A percentile compares a stretch with the other conserved stretches of the same genome.
Evolutionary conservation across 2,888 invertebrate species (phyloP).

Genomic region (Mycalesis mineus): DNA sequence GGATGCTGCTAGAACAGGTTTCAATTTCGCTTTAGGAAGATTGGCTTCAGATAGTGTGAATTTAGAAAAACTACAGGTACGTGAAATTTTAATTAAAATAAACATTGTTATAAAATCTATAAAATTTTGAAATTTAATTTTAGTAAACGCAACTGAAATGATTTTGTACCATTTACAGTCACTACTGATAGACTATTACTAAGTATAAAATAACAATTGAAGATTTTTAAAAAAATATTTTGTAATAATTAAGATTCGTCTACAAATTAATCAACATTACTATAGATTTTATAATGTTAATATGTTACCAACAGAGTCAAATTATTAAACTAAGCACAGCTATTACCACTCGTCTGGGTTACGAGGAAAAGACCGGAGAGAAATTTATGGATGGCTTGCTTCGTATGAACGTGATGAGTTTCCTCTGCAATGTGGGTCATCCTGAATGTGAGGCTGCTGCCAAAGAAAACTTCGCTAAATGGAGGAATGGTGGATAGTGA

Average conservation of each 20-base stretch:
- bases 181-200: too few relatives aligned
- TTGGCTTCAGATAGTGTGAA: conserved; percentile 54
- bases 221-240: too few relatives aligned
- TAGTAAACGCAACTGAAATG: too few relatives aligned
- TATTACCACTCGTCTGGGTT: conserved; percentile 71
- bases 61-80: conserved; percentile 47
- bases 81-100: background rate
- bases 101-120: too few relatives aligned
- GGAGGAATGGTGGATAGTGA: conserved; percentile 53
- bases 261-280: background rate
- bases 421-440: conserved; percentile 75
- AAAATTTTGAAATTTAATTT: too few relatives aligned
- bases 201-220: too few relatives aligned
- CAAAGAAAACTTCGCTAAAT: conserved; percentile 51
- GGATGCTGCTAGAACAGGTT: conserved; percentile 78
- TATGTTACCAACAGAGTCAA: conserved; percentile 49
- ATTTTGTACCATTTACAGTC: too few relatives aligned
- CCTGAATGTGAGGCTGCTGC: conserved; percentile 59
- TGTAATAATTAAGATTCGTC: background rate
- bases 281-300: background rate
- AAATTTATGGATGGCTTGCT: conserved; percentile 73
- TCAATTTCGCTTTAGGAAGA: conserved; percentile 59
- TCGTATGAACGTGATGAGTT: conserved; percentile 73
- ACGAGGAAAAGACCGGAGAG: conserved; percentile 59
- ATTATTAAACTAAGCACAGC: conserved; percentile 63